Conservation (phyloP, 2,888 invertebrate species). For the Conops quadrifasciatus region DNA sequence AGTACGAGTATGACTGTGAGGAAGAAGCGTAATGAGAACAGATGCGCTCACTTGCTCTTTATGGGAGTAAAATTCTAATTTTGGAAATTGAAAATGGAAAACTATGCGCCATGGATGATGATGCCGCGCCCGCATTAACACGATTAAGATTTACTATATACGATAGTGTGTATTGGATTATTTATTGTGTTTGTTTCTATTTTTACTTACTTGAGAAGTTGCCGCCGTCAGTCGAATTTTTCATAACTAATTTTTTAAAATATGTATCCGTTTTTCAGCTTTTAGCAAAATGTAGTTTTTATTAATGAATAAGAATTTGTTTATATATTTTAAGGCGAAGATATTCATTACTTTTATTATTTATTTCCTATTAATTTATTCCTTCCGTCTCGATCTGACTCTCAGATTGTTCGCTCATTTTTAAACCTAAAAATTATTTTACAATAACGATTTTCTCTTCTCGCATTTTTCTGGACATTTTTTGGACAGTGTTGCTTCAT, state of each 20-base stretch:
- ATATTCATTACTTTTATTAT: conserved; percentile 34
- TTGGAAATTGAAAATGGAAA: conserved; percentile 28
- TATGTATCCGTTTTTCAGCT: conserved; percentile 9
- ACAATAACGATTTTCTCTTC: conserved; percentile 41
- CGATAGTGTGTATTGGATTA: not conserved
- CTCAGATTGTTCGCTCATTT: too few species aligned
- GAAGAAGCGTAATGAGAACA: not conserved
- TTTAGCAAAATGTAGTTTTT: conserved; percentile 9
- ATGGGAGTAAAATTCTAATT: conserved; percentile 27
- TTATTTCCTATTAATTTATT: conserved; percentile 25
- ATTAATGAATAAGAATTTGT: conserved; percentile 14
- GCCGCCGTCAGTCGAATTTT: too few species aligned
- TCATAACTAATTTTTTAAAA: too few species aligned
- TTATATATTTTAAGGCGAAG: conserved; percentile 32
- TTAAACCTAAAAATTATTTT: conserved; percentile 38
- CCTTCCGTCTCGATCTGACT: conserved; percentile 37
- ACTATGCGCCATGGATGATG: conserved; percentile 7
- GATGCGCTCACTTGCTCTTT: not conserved
- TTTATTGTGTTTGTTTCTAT: not conserved
- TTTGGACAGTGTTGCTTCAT: conserved; percentile 39
- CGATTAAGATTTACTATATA: not conserved
- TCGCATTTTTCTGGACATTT: conserved; percentile 37
- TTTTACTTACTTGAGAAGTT: too few species aligned
- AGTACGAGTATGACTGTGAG: not conserved
- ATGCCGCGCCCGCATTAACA: conserved; percentile 1